Evolutionary conservation across 2,888 invertebrate species (phyloP), one percentile per base, ranked within the genome.

Genomic region (Odontomyia ornata): DNA sequence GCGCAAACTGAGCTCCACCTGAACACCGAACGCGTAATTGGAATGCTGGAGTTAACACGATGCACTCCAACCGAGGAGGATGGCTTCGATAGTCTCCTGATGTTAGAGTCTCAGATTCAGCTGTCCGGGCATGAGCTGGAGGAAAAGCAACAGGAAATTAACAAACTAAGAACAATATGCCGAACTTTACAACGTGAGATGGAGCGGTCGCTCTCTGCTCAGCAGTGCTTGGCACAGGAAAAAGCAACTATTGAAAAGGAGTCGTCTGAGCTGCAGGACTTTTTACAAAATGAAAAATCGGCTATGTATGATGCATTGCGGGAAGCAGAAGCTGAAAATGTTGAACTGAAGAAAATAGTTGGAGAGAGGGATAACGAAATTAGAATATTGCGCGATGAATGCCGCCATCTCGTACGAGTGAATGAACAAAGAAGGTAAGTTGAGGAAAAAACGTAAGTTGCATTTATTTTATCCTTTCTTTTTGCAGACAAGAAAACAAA

Each of bases 211-310:
- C 86, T 93, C 75, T 90, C 90, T 76, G 88, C 91, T 0, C 93
- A 93, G 80, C 91, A 92, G 76, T 86, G 89, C 15, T 86, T 95
- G 64, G 87, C 93, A 76, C 91, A 92, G 80, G 93, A 95, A 80
- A 91, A 95, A 80, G 90, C 91, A 78, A 94, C 94, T 82, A 89
- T 93, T 27, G 95, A 96, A 85, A 90, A 90, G 23, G 96, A 96
- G 84, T 92, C 94, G 30, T 89, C 89, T 1, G 96, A 96, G 86
- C 89, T 96, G 87, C 94, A 95, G 84, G 95, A 96, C 83, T 96
- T 96, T 85, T 89, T 96, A 79, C 94, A 95, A 82, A 93, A 93
- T 11, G 96, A 96, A 87, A 95, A 95, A 82, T 90, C 91, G 4
- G 92, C 94, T 9, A 88, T 96, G 81, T 90, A 91, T 25, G 95